Evolutionary conservation across 2,113 vertebrate genomes (phyloP).

Genomic region (Dipodomys ordii): DNA sequence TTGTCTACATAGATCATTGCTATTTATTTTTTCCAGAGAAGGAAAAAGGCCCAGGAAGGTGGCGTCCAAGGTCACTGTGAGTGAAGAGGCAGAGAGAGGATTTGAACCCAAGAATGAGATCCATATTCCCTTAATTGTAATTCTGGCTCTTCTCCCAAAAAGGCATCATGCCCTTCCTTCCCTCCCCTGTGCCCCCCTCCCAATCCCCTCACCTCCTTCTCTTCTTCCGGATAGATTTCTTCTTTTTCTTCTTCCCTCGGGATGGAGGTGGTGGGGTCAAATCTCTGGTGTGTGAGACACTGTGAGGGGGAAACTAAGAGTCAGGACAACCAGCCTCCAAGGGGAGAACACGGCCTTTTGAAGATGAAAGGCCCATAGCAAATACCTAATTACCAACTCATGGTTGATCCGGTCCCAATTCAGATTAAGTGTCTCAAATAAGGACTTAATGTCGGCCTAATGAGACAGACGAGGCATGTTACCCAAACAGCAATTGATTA

Average conservation of each 20-base stretch:
- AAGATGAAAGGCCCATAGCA: background rate
- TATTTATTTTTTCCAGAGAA: background rate
- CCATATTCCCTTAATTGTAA: rapidly evolving
- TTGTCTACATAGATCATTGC: no score
- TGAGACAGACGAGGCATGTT: slow-evolving; percentile 71
- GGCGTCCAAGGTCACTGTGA: background rate
- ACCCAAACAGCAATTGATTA: slow-evolving; percentile 73
- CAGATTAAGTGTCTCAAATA: slow-evolving; percentile 76
- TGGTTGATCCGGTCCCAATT: slow-evolving; percentile 72
- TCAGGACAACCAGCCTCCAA: background rate
- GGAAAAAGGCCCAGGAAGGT: background rate
- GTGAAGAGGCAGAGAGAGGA: background rate
- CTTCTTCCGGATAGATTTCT: slow-evolving; percentile 94
- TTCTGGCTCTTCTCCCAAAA: background rate
- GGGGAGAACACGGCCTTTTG: background rate
- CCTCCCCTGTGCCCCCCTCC: background rate
- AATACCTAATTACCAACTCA: slow-evolving; percentile 74
- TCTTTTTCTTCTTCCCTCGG: slow-evolving; percentile 95
- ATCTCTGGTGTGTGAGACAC: slow-evolving; percentile 86
- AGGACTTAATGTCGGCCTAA: slow-evolving; percentile 80
- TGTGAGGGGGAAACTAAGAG: slow-evolving; percentile 68
- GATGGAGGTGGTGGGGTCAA: slow-evolving; percentile 80
- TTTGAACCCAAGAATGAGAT: background rate
- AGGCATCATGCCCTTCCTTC: background rate
- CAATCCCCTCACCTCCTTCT: slow-evolving; percentile 90